Base-by-base conservation (phyloP, 2,113 vertebrate genomes). In the Aegypius monachus region DNA sequence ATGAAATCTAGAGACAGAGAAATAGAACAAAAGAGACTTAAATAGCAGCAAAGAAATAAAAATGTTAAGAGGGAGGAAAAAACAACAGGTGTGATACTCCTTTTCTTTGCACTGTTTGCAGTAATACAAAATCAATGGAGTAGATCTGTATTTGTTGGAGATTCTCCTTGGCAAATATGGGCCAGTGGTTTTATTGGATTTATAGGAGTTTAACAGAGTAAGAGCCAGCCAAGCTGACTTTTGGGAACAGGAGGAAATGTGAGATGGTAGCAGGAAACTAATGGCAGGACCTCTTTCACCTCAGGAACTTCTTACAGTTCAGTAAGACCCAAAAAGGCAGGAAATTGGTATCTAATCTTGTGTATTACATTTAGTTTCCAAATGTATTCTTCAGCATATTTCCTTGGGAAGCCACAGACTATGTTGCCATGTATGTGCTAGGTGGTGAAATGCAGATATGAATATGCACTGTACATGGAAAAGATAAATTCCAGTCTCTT, bases 361-460 rank as follows among this genome's bases (percentile, higher is more conserved):
- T 32, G 40, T 18, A 40, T 17, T 65, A 52, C 21, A 7, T 47
- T 72, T 65, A 32, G 40, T 61, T 92, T 83, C 40, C 52, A 80
- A 47, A 47, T 18, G 6, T 29, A 21, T 73, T 77, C 52, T 65
- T 82, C 58, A 63, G 38, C 22, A 21, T 52, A 43, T 67, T 83
- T 81, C 40, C 53, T 80, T 72, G 27, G 34, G 62, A 80, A 92
- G 31, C 7, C 29, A 88, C 22, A 81, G 48, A 56, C 26, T 0
- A 1, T 10, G 13, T 32, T 70, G 27, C 19, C 68, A 71, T 1
- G 0, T 10, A 34, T 0, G 2, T 26, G 19, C 16, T 65, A 65
- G n/a, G 8, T 88, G 55, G 5, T 66, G 59, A 81, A 92, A 82
- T 55, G 12, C 45, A 71, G 47, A 55, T 45, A 66, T 10, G 27